Base-by-base conservation (phyloP, 1,140 invertebrate species). In the Drosophila subobscura region DNA sequence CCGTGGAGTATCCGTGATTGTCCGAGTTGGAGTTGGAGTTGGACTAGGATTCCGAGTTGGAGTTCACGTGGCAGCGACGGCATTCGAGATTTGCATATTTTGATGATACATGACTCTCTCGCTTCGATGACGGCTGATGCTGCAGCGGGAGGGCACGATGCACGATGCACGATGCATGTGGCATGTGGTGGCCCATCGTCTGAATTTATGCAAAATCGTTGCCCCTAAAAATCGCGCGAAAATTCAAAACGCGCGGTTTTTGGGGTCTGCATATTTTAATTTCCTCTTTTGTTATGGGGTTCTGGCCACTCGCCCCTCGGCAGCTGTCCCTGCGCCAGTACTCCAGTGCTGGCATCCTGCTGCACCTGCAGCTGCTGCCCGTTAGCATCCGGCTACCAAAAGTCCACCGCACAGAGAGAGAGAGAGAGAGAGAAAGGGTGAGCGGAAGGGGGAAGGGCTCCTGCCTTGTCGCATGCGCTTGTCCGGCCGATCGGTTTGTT, bases 241-340 rank as follows among this genome's bases (percentile, higher is more conserved):
- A 86, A 86, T 86, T 86, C 81, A 86, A 86, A 86, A 88, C 81
- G 81, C 79, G 79, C 70, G 81, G 83, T 86, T 86, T 86, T 86
- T 61, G 70, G 74, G 70, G 74, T 81, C 65, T 75, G 81, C 81
- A 86, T 86, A 86, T 86, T 86, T 86, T 86, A 86, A 86, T 86
- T 86, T 86, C 81, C 81, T 86, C 83, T 86, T 86, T 85, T 85
- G 77, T 86, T 60, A 66, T 72, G 55, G 40, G 71, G 49, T 25
- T 54, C 20, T 41, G 4, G 6, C 14, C 14, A 0, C 2, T 4
- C 16, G 16, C 16, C 16, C 0, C 14, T 41, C 14, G 1, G 8
- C 10, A 10, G 22, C 44, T 52, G 14, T 27, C 8, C 49, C 49
- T 37, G 33, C 4, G 33, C 27, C 23, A 23, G 29, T 22, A 4